Conservation (phyloP, 2,797 vertebrate species). For the Sorex maritimensis region DNA sequence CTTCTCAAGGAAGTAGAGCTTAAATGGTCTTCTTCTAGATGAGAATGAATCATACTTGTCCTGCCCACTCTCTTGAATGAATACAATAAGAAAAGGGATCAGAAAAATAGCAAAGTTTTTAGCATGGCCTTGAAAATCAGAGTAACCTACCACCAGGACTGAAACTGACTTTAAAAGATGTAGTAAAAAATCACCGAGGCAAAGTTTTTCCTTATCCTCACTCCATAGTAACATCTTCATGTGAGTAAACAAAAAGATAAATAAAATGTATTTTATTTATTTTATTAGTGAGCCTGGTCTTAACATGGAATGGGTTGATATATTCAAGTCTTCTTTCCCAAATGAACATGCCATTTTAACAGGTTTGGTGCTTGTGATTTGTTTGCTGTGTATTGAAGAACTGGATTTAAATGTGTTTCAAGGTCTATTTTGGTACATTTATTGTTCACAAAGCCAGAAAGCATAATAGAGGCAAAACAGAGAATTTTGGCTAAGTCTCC, state of each 20-base stretch:
- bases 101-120: constrained; percentile 33
- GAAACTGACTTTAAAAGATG: constrained; percentile 9
- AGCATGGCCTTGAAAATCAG: constrained; percentile 51
- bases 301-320: neutral
- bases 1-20: neutral
- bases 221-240: neutral
- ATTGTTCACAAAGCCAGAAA: constrained; percentile 51
- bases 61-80: neutral
- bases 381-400: constrained; percentile 18
- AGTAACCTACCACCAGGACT: neutral
- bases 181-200: neutral
- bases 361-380: constrained; percentile 16
- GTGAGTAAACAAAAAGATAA: neutral
- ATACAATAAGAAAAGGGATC: constrained; percentile 11
- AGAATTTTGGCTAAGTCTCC: constrained; percentile 8
- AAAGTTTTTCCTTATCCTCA: neutral
- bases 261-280: neutral
- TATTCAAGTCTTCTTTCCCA: neutral
- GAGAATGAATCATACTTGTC: constrained; percentile 34
- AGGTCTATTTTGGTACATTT: constrained; percentile 27
- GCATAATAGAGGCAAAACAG: constrained; percentile 36
- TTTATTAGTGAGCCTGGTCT: too few species aligned
- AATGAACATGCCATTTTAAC: constrained; percentile 54
- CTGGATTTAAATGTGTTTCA: constrained; percentile 35
- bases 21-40: neutral